Conservation (phyloP, 2,113 vertebrate species). For the Oreotrochilus melanogaster region DNA sequence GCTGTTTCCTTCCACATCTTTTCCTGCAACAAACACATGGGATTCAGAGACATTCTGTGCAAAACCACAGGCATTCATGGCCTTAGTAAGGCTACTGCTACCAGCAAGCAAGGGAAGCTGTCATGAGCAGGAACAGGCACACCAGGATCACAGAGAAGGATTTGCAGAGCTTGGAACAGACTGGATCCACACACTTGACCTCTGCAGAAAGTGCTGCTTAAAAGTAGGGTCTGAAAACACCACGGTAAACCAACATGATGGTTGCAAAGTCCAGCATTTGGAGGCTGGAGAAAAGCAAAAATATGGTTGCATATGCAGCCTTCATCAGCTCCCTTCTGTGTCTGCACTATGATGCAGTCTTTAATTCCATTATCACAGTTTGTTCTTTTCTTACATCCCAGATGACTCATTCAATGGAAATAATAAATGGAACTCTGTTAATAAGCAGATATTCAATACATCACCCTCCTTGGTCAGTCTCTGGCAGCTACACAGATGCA, state of each 20-base stretch:
- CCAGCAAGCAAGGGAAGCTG: neutral
- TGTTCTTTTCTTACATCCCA: constrained; percentile 11
- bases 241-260: neutral
- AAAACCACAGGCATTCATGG: neutral
- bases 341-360: neutral
- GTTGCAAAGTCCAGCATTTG: neutral
- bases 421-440: neutral
- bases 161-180: neutral
- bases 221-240: neutral
- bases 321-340: constrained; percentile 15
- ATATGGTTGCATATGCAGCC: neutral
- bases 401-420: constrained; percentile 16
- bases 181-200: neutral
- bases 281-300: neutral
- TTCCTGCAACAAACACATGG: constrained; percentile 80
- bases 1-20: constrained; percentile 86
- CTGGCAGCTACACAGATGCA: neutral
- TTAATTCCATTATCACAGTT: constrained; percentile 48
- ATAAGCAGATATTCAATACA: constrained; percentile 14
- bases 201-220: neutral
- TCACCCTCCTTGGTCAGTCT: constrained; percentile 3
- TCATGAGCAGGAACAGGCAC: neutral
- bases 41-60: neutral
- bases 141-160: neutral
- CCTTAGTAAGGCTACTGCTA: neutral